Evolutionary conservation across 1,140 invertebrate genomes (phyloP).

Genomic region (Ridgeia piscesae): DNA sequence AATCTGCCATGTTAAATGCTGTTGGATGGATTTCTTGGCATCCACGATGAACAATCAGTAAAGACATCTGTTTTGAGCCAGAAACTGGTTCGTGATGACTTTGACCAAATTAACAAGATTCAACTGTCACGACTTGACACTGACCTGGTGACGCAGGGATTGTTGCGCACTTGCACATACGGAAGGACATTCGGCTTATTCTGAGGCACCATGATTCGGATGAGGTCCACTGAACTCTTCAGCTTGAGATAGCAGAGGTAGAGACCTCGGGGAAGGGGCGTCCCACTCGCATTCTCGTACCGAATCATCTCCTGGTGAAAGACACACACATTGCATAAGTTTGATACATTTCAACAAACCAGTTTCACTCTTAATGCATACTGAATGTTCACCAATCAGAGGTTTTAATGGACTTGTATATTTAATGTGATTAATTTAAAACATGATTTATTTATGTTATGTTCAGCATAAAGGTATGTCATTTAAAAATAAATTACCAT

Average conservation of each 20-base stretch:
- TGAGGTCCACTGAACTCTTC: conserved; percentile 90
- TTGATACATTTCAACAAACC: conserved; percentile 19
- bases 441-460: background rate
- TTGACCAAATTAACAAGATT: background rate
- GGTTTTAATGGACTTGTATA: background rate
- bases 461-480: background rate
- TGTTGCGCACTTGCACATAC: conserved; percentile 87
- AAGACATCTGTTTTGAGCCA: too few relatives aligned
- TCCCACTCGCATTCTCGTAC: conserved; percentile 84
- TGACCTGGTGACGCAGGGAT: conserved; percentile 92
- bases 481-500: too few relatives aligned
- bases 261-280: conserved; percentile 79
- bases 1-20: too few relatives aligned
- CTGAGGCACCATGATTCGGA: conserved; percentile 87
- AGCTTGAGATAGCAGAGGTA: conserved; percentile 95
- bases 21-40: too few relatives aligned
- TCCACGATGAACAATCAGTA: too few relatives aligned
- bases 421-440: background rate
- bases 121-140: conserved; percentile 36
- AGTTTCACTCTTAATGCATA: background rate
- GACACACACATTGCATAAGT: background rate
- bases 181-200: conserved; percentile 91
- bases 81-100: background rate
- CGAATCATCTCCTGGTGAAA: conserved; percentile 77
- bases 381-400: background rate